A percentile compares a stretch with the other conserved stretches of the same genome.
These are phyloP conservation scores for Penaeus japonicus DNA, from an alignment of 1,140 invertebrate genomes.

Conservation along the genomic window DNA sequence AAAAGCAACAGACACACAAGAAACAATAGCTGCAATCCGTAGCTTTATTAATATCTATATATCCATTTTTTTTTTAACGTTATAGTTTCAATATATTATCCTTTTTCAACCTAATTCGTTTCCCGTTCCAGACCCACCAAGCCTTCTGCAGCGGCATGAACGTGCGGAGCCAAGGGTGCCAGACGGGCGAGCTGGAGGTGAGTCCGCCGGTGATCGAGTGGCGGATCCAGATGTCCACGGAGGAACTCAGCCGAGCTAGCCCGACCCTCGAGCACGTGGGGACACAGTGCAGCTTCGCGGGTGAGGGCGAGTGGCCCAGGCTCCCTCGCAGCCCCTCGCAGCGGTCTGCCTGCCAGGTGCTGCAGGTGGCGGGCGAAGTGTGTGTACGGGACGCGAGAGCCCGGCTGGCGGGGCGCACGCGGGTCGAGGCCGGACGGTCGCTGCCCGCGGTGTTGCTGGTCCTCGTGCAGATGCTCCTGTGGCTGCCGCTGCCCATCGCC, in stretches of 20 bases:
- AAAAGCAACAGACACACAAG: no score
- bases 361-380: not conserved
- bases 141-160: constrained; percentile 24
- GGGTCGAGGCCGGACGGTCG: not conserved
- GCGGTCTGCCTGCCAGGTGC: not conserved
- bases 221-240: not conserved
- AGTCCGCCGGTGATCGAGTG: constrained; percentile 31
- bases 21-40: no score
- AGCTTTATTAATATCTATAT: no score
- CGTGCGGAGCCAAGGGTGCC: constrained; percentile 28
- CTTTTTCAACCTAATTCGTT: not conserved
- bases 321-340: not conserved
- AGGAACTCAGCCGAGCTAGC: not conserved
- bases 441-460: not conserved
- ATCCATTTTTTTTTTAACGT: no score
- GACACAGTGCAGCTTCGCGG: not conserved
- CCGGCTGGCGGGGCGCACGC: not conserved
- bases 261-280: not conserved
- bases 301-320: not conserved
- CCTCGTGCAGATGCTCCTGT: not conserved
- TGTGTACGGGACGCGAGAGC: not conserved
- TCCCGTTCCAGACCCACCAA: not conserved
- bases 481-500: not conserved
- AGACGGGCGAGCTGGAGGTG: constrained; percentile 23
- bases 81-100: no score